Evolutionary conservation across 1,140 invertebrate species (phyloP), one percentile per base, ranked within the genome.

Genomic region (Drosophila sulfurigaster): DNA sequence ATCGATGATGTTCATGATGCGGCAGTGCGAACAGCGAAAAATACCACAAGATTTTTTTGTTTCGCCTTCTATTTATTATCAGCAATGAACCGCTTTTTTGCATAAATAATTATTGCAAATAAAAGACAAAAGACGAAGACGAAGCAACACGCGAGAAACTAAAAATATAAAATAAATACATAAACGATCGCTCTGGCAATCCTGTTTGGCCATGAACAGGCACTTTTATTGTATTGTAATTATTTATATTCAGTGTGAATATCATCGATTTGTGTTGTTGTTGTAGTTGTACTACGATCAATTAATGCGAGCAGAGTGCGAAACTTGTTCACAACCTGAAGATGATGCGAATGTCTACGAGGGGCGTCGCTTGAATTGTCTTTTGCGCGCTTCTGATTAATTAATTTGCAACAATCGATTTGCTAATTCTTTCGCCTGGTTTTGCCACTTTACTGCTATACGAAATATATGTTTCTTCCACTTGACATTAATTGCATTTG

Each of bases 161-260:
- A 49, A 49, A 64, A 57, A 73, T 59, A 67, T 20, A 65, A 64
- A 67, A 57, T 49, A 59, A 51, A 72, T 60, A 72, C 48, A 65
- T 57, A 65, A 63, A 38, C 56, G 59, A 25, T 25, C 20, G 20
- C 20, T 25, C 43, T 58, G 1, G 16, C 48, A 83, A 83, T 85
- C 81, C 81, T 80, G 81, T 85, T 83, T 69, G 66, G 32, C 66
- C 73, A 63, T 83, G 77, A 83, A 51, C 48, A 80, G 73, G 74
- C 81, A 83, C 68, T 80, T 80, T 83, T 80, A 79, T 82, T 68
- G 75, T 80, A 79, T 82, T 68, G 75, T 64, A 77, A 83, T 83
- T 80, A 83, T 79, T 71, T 73, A 76, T 69, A 69, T 57, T 20
- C 10, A 48, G 35, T 59, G 28, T 49, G 45, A 69, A 67, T 71